phyloP scores from a whole-genome alignment of 92 coral and sea anemone species.

The Phenganax marumi region DNA sequence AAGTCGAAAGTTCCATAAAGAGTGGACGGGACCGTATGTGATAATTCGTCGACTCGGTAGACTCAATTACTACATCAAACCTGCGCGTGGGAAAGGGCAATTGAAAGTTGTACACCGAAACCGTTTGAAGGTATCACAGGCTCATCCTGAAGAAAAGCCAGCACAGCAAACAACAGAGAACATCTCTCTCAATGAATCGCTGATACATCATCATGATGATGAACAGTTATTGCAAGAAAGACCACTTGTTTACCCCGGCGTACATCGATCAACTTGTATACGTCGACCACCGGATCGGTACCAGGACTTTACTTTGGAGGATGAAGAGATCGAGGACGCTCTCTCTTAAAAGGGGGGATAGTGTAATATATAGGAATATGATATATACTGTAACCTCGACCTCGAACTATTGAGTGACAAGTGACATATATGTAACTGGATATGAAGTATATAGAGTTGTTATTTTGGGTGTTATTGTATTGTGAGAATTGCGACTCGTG shows the following conservation, averaged over 20 bases:
- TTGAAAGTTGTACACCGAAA: slow-evolving; percentile 6
- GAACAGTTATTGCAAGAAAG: background rate
- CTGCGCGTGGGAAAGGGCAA: background rate
- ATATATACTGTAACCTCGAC: background rate
- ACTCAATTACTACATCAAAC: slow-evolving; percentile 11
- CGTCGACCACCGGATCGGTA: slow-evolving; percentile 10
- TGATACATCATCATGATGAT: background rate
- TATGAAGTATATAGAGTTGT: no score
- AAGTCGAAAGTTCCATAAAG: slow-evolving; percentile 35
- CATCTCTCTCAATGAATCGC: background rate
- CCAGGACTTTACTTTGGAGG: slow-evolving; percentile 8
- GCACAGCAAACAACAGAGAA: background rate
- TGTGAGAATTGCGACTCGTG: no score
- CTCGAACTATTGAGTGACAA: no score
- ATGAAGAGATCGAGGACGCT: slow-evolving; percentile 32
- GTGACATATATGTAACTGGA: no score
- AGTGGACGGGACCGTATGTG: slow-evolving; percentile 30
- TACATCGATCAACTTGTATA: background rate
- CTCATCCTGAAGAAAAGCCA: background rate
- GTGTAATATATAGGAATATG: slow-evolving; percentile 15
- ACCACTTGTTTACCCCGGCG: background rate
- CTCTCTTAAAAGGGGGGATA: slow-evolving; percentile 27
- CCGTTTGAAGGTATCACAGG: background rate
- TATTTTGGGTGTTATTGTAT: no score
- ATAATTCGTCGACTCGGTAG: background rate